Percentiles rank a stretch among this genome's conserved stretches.
Evolutionary conservation across 2,113 vertebrate species (phyloP).

Genomic region (Cryptotis parvus): DNA sequence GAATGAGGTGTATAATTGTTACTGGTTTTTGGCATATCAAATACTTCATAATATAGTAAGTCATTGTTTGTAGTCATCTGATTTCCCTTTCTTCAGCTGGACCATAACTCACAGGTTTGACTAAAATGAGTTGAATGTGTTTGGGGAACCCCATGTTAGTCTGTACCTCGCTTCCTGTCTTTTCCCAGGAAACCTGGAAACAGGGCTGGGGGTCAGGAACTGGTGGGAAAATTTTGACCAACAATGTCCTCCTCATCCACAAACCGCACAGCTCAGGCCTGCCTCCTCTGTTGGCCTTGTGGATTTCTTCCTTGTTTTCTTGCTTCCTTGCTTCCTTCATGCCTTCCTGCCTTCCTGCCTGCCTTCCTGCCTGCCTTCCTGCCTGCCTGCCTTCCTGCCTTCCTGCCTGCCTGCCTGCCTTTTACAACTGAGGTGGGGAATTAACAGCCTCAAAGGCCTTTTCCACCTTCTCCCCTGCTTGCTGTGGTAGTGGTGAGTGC

Average conservation of each 20-base stretch:
- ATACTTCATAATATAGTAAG: too few species aligned
- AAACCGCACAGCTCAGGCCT: too few species aligned
- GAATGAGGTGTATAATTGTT: too few species aligned
- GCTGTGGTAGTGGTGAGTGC: neutral
- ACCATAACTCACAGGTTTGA: neutral
- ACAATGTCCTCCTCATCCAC: too few species aligned
- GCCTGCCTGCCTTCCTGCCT: too few species aligned
- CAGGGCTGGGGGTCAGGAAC: neutral
- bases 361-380: too few species aligned
- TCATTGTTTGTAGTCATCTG: slow-evolving; percentile 4
- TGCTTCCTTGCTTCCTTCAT: too few species aligned
- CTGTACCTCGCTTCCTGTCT: neutral
- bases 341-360: too few species aligned
- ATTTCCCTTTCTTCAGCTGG: neutral
- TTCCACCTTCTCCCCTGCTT: too few species aligned
- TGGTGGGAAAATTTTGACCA: neutral
- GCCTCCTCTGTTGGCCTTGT: neutral
- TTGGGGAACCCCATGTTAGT: neutral
- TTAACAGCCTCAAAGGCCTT: neutral
- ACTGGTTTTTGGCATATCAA: too few species aligned
- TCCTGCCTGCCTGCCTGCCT: too few species aligned
- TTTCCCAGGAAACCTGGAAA: neutral
- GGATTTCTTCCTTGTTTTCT: neutral
- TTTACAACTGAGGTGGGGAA: too few species aligned
- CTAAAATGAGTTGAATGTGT: slow-evolving; percentile 33